A percentile compares a stretch with the other conserved stretches of the same genome.
Evolutionary conservation across 2,113 vertebrate genomes (phyloP).

Genomic region (Melanerpes formicivorus): DNA sequence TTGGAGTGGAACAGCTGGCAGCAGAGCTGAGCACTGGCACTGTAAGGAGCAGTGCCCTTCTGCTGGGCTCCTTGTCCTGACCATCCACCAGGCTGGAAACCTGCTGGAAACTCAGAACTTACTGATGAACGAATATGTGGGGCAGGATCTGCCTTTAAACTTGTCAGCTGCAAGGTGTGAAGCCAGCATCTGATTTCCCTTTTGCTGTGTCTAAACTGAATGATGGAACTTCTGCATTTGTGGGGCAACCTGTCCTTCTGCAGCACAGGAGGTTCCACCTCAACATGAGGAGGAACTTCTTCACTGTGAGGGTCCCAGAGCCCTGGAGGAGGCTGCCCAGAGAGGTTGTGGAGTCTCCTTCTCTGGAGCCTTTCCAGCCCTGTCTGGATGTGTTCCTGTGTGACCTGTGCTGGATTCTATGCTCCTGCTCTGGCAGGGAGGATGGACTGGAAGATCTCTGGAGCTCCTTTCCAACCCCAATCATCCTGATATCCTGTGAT

Average conservation of each 20-base stretch:
- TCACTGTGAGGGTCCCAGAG: no score
- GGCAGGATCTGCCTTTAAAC: background rate
- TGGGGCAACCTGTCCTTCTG: background rate
- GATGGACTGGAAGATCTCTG: no score
- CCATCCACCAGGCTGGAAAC: background rate
- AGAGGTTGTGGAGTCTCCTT: no score
- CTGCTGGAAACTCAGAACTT: background rate
- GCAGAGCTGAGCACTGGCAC: fast-evolving
- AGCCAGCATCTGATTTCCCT: background rate
- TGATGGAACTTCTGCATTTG: background rate
- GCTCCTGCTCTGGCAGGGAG: no score
- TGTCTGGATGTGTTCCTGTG: no score
- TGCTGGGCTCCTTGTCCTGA: background rate
- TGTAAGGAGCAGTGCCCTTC: background rate
- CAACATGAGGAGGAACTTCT: no score
- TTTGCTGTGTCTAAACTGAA: background rate
- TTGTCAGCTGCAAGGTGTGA: background rate
- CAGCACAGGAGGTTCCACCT: no score
- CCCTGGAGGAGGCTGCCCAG: no score
- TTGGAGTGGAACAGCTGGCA: background rate
- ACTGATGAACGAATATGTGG: background rate
- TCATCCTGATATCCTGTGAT: no score
- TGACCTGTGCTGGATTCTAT: no score
- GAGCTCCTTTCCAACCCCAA: no score
- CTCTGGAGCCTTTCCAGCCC: no score